Evolutionary conservation across 1,140 invertebrate genomes (phyloP).

Genomic region (Linepithema humile): DNA sequence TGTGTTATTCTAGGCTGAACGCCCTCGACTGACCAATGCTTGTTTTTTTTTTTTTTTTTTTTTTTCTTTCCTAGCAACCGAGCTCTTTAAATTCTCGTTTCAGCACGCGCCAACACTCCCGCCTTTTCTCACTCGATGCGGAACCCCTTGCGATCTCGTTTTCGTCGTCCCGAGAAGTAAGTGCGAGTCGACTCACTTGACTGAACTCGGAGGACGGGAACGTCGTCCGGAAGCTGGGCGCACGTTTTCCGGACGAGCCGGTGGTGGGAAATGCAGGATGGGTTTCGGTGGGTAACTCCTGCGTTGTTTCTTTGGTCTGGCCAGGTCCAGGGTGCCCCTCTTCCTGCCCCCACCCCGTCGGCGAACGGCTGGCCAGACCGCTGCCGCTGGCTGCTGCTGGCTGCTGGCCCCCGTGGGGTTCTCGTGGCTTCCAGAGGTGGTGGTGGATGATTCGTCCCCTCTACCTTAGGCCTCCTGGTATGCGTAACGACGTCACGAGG

Average conservation of each 20-base stretch:
- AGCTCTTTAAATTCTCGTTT: conserved; percentile 48
- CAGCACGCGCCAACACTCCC: conserved; percentile 42
- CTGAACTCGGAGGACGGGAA: conserved; percentile 64
- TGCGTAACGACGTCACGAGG: conserved; percentile 75
- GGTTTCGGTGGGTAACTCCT: conserved; percentile 63
- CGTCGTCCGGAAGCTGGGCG: conserved; percentile 69
- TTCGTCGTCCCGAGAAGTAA: conserved; percentile 25
- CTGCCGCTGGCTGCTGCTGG: conserved; percentile 65
- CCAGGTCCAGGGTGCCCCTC: conserved; percentile 71
- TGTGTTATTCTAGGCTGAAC: not conserved
- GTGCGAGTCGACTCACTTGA: conserved; percentile 66
- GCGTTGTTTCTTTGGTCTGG: conserved; percentile 67
- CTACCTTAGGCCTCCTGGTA: conserved; percentile 50
- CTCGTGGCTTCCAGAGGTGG: conserved; percentile 65
- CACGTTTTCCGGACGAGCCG: conserved; percentile 79
- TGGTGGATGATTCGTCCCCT: conserved; percentile 66
- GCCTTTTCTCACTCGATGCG: conserved; percentile 15
- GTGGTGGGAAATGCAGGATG: conserved; percentile 81
- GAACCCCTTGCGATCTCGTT: conserved; percentile 17
- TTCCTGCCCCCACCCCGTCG: conserved; percentile 70
- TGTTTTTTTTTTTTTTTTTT: not conserved
- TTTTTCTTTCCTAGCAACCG: not conserved
- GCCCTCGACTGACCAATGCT: not conserved
- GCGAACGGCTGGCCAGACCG: conserved; percentile 61
- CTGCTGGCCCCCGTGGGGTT: conserved; percentile 68